Evolutionary conservation across 2,113 vertebrate genomes (phyloP), one percentile per base, ranked within the genome.

Genomic region (Gobio gobio): DNA sequence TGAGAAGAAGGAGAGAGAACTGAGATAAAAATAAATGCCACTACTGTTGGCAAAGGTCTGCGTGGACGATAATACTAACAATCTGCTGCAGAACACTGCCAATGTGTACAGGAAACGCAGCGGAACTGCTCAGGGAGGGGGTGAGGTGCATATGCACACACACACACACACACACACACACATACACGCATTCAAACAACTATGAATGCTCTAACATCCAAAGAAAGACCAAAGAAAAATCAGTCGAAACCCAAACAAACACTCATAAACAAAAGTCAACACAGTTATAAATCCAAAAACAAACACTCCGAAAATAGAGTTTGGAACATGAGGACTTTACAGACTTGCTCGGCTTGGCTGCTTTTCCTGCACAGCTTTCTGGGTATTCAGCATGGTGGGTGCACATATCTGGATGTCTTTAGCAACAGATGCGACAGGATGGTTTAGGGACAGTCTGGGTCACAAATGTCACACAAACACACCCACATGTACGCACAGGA

Each of bases 1-100:
- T 36, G 22, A 56, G 66, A 68, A n/a, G 20, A 63, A 54, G 68
- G 56, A 64, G 36, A 78, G 66, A 29, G 16, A 47, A 66, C 79
- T 74, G 86, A 87, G 89, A 90, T 91, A 90, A 90, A 92, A 88
- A 91, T 90, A 91, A 82, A 90, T 83, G 83, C 59, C 87, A 87
- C 82, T 84, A 89, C 85, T 86, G 83, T 88, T 86, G 88, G 84
- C 70, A 40, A 89, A 82, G 87, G 85, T 86, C 76, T 89, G 83
- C 86, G 22, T 13, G 84, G 83, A 75, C 54, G 51, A 86, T 90
- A 89, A 91, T 87, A 79, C 89, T 78, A 75, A 89, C 92, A 93
- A 92, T 91, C 91, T 93, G 91, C 91, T 90, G 85, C 84, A 63
- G 77, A 83, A 82, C 82, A 74, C 82, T 91, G 91, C 90, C 90